Evolutionary conservation across 2,113 vertebrate species (phyloP).

Genomic region (Thomomys bottae): DNA sequence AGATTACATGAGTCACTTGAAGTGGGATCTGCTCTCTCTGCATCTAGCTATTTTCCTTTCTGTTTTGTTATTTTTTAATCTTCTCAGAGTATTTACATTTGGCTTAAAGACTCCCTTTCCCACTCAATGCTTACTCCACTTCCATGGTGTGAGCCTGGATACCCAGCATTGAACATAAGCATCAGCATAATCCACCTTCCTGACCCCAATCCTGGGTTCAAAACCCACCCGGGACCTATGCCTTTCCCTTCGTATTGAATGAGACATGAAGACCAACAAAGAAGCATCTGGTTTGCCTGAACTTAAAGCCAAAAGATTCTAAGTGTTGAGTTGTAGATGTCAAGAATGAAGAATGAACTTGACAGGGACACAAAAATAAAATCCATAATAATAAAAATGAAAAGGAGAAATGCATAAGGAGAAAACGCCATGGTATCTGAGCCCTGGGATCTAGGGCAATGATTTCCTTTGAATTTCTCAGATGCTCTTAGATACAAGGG

Average conservation of each 20-base stretch:
- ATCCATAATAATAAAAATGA: too few relatives aligned
- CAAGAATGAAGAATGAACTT: background rate
- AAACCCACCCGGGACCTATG: background rate
- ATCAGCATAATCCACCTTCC: background rate
- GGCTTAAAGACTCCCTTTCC: background rate
- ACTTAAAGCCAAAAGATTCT: background rate
- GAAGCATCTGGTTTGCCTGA: background rate
- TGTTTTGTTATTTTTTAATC: background rate
- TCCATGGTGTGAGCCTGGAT: background rate
- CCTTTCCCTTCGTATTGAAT: background rate
- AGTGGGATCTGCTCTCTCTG: slow-evolving; percentile 16
- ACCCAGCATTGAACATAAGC: background rate
- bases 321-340: background rate
- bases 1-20: background rate
- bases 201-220: background rate
- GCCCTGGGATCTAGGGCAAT: background rate
- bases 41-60: background rate
- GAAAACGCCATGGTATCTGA: background rate
- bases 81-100: background rate
- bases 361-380: background rate
- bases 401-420: background rate
- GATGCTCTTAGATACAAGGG: background rate
- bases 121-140: background rate
- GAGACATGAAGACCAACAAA: background rate
- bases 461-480: background rate